Conservation (phyloP, 2,797 vertebrate genomes). For the Decapterus maruadsi region DNA sequence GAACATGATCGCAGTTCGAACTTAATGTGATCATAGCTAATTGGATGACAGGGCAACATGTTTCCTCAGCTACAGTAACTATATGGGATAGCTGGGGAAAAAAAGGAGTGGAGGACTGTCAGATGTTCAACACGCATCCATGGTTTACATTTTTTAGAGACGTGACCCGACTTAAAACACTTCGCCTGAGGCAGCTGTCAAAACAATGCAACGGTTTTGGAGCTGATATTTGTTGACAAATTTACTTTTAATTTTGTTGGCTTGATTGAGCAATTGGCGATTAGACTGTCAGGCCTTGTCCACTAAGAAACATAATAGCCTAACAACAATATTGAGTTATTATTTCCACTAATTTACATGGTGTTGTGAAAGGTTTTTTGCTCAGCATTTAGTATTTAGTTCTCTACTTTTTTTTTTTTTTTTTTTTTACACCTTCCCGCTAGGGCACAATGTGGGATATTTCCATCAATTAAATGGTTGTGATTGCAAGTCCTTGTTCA, state of each 20-base stretch:
- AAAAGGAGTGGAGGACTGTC: background rate
- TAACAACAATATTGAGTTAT: too few species aligned
- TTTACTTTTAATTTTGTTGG: conserved; percentile 7
- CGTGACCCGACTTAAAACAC: background rate
- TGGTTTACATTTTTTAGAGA: conserved; percentile 5
- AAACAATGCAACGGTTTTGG: background rate
- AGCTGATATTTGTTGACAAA: background rate
- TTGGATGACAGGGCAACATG: background rate
- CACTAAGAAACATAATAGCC: background rate
- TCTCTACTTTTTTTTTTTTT: background rate
- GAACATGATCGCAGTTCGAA: background rate
- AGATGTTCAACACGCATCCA: background rate
- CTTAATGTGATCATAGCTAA: background rate
- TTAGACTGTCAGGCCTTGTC: background rate
- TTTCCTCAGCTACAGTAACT: background rate
- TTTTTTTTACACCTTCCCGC: too few species aligned
- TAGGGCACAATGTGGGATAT: background rate
- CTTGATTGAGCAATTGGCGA: background rate
- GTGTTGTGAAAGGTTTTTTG: too few species aligned
- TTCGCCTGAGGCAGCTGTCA: background rate
- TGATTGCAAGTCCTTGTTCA: background rate
- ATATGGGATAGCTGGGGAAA: background rate
- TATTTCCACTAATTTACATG: too few species aligned
- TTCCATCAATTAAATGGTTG: background rate
- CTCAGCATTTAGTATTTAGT: background rate